Evolutionary conservation across 2,113 vertebrate species (phyloP).

Genomic region (Camelus bactrianus): DNA sequence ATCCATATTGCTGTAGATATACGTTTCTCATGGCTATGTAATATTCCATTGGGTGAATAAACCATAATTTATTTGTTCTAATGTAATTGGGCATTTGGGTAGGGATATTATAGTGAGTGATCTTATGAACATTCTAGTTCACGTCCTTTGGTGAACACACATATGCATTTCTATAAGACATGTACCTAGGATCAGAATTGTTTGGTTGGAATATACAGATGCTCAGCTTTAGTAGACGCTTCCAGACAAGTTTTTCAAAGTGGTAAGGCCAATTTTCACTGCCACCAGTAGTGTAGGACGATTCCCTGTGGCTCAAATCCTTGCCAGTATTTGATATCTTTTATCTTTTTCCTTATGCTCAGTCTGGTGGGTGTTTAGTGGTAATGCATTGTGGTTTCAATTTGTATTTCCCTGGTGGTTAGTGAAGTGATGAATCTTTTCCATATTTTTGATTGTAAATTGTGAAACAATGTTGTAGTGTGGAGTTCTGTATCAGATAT

Average conservation of each 20-base stretch:
- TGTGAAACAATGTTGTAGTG: neutral
- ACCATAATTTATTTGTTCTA: neutral
- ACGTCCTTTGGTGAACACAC: neutral
- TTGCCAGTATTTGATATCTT: neutral
- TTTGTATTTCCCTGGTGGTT: conserved; percentile 7
- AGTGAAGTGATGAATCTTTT: neutral
- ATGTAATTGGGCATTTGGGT: neutral
- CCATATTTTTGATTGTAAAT: neutral
- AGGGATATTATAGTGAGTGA: neutral
- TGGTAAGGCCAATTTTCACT: neutral
- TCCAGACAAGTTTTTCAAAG: conserved; percentile 8
- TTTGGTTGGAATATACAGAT: neutral
- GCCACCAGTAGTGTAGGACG: neutral
- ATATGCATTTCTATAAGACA: neutral
- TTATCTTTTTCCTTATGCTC: neutral
- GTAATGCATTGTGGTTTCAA: conserved; percentile 17
- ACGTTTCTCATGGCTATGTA: neutral
- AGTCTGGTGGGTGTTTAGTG: neutral
- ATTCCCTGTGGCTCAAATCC: neutral
- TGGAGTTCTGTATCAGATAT: neutral
- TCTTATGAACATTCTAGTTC: neutral
- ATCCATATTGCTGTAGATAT: neutral
- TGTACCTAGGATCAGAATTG: neutral
- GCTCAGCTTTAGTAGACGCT: neutral
- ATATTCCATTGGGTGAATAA: neutral